A percentile compares a stretch with the other conserved stretches of the same genome.
These are phyloP conservation scores for Anoncus sp. DNA, from an alignment of 2,888 invertebrate species.

Conservation along the genomic window DNA sequence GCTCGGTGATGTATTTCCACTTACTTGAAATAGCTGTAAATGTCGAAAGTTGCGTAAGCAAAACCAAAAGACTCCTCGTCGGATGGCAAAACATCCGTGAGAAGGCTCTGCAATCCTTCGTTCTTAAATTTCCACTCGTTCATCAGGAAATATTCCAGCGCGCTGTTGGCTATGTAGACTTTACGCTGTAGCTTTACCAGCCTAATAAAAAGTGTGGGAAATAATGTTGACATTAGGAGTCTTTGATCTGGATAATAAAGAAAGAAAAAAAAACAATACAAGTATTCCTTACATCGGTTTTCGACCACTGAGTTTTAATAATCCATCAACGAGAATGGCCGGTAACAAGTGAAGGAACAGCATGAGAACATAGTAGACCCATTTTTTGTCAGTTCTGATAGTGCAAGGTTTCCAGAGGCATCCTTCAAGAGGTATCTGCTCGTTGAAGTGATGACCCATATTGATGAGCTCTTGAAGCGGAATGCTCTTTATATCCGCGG, in stretches of 20 bases:
- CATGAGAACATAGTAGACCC: conserved; percentile 87
- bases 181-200: conserved; percentile 91
- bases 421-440: conserved; percentile 87
- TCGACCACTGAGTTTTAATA: conserved; percentile 87
- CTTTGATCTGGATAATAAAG: not conserved
- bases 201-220: conserved; percentile 83
- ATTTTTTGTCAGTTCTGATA: conserved; percentile 85
- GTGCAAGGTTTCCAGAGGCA: conserved; percentile 89
- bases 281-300: conserved; percentile 87
- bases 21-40: conserved; percentile 83
- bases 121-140: conserved; percentile 92
- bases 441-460: conserved; percentile 84
- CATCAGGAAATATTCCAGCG: conserved; percentile 89
- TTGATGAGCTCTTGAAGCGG: conserved; percentile 87
- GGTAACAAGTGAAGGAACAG: conserved; percentile 91
- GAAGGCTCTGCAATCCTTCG: conserved; percentile 85
- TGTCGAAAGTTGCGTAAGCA: conserved; percentile 85
- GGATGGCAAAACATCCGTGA: conserved; percentile 83
- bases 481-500: conserved; percentile 88
- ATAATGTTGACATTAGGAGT: not conserved
- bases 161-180: conserved; percentile 90
- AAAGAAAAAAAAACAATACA: not conserved
- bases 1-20: too few species aligned
- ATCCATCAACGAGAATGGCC: conserved; percentile 89
- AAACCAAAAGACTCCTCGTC: conserved; percentile 86